Conservation (phyloP, 2,797 vertebrate species). For the Oryzias sinensis region DNA sequence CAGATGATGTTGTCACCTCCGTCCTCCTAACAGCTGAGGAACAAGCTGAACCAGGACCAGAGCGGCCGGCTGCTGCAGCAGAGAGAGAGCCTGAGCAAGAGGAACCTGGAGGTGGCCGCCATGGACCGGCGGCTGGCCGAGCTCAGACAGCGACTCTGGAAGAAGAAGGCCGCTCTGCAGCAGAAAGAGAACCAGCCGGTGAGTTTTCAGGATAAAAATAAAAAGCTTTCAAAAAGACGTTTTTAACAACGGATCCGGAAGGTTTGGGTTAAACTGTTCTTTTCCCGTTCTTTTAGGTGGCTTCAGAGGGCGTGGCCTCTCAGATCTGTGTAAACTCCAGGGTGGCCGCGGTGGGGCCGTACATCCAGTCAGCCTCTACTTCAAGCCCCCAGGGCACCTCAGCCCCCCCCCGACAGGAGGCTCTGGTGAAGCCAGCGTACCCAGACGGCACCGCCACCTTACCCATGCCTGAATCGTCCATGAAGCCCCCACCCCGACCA, state of each 20-base stretch:
- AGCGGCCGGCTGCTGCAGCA: slow-evolving; percentile 89
- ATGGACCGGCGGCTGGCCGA: slow-evolving; percentile 93
- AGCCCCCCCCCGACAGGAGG: slow-evolving; percentile 72
- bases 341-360: slow-evolving; percentile 93
- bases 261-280: no score
- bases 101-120: slow-evolving; percentile 86
- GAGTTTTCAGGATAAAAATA: slow-evolving; percentile 4
- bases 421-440: slow-evolving; percentile 85
- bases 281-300: slow-evolving; percentile 66
- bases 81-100: slow-evolving; percentile 88
- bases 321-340: slow-evolving; percentile 78
- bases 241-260: no score
- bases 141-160: slow-evolving; percentile 90
- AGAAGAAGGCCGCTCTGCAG: slow-evolving; percentile 92
- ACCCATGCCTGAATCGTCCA: slow-evolving; percentile 61
- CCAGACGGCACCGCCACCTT: slow-evolving; percentile 79
- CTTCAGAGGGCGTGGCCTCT: slow-evolving; percentile 75
- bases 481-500: slow-evolving; percentile 73
- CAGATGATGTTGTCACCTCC: background rate
- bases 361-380: slow-evolving; percentile 86
- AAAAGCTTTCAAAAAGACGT: no score
- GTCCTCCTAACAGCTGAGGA: slow-evolving; percentile 80
- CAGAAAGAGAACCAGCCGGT: slow-evolving; percentile 90
- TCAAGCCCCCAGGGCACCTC: slow-evolving; percentile 39
- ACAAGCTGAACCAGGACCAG: slow-evolving; percentile 94